Evolutionary conservation across 2,888 invertebrate genomes (phyloP), one percentile per base, ranked within the genome.

Genomic region (Luperina testacea): DNA sequence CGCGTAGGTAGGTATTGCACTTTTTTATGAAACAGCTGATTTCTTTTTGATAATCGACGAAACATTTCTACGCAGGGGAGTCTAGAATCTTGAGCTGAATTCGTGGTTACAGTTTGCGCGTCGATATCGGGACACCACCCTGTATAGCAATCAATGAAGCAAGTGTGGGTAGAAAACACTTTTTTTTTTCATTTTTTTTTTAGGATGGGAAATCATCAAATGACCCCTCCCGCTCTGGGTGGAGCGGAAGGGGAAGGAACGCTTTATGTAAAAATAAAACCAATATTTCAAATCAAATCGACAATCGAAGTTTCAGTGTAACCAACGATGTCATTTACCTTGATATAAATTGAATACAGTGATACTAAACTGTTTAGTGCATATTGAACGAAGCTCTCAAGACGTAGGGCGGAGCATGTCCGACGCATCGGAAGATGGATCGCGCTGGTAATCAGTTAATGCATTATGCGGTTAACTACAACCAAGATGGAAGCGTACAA

Each of bases 361-460:
- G 87, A 87, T 87, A 84, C 74, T 77, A 72, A 84, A 80, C 72
- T 67, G 87, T 77, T 80, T 76, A 78, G 85, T 84, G 82, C 74
- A 76, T 84, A 79, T 75, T 87, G 83, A 92, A 91, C 88, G 86
- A 51, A 79, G 89, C 90, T 89, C 82, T 84, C 83, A 91, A 93
- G 94, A 92, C 92, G 92, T 88, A 91, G 92, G 94, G 94, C 90
- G 93, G 92, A 92, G 93, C 93, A 87, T 90, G 92, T 91, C 90
- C 91, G 93, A 93, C 94, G 92, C 94, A 94, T 93, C 90, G 89
- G 92, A 96, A 96, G 96, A 96, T 94, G 94, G 95, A 96, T 96
- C 90, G 95, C 89, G 88, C 90, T 90, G 89, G 94, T 95, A 96
- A 96, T 96, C 95, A 96, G 96, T 94, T 95, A 96, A 96, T 96